A percentile compares a stretch with the other conserved stretches of the same genome.
phyloP scores from a whole-genome alignment of 2,888 invertebrate genomes.

The Dolichomitus sp. region DNA sequence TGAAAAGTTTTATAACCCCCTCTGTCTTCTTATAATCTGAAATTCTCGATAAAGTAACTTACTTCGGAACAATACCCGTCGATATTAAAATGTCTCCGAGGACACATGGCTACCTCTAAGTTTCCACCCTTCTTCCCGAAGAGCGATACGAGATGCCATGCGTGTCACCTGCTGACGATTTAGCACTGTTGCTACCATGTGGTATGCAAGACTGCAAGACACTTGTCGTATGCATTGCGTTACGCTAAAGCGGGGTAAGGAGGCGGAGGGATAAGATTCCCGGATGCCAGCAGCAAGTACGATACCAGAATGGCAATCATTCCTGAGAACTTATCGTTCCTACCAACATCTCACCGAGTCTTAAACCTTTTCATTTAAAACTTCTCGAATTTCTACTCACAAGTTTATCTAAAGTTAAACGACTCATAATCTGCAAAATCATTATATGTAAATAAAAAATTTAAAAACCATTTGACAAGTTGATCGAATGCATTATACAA shows the following conservation, averaged over 20 bases:
- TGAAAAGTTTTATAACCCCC: too few relatives aligned
- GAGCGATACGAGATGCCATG: constrained; percentile 71
- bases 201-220: constrained; percentile 42
- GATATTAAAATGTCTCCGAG: neutral
- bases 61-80: neutral
- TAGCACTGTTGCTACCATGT: constrained; percentile 48
- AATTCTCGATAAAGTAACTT: neutral
- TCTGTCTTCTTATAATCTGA: neutral
- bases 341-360: constrained; percentile 39
- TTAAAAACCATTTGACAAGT: neutral
- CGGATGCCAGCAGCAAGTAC: constrained; percentile 57
- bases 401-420: neutral
- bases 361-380: neutral
- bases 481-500: neutral
- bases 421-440: neutral
- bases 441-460: neutral
- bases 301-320: constrained; percentile 64
- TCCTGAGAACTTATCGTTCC: constrained; percentile 19
- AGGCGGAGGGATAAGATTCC: constrained; percentile 57
- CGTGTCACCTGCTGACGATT: constrained; percentile 70
- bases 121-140: constrained; percentile 13
- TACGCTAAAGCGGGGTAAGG: constrained; percentile 5
- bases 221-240: constrained; percentile 41
- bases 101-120: neutral
- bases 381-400: neutral